These are phyloP conservation scores for Oreochromis grahami DNA, from an alignment of 2,797 vertebrate genomes.

Conservation along the genomic window DNA sequence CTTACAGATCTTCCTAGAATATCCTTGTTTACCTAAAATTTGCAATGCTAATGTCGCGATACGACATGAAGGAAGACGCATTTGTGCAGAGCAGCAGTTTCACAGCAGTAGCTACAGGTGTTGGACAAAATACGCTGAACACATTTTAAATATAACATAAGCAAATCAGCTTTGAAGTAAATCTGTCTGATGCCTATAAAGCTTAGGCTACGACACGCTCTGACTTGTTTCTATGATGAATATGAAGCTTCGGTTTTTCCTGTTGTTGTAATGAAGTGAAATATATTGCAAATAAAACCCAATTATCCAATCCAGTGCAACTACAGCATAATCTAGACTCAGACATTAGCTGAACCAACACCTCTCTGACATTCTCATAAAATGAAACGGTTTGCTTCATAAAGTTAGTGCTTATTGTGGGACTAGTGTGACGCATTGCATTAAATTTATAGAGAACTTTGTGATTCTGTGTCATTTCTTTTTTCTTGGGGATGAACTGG, in stretches of 20 bases:
- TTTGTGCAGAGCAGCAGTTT: neutral
- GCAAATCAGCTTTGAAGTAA: neutral
- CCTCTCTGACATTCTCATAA: neutral
- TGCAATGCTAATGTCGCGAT: neutral
- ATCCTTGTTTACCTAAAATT: constrained; percentile 19
- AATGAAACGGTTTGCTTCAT: neutral
- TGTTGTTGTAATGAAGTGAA: neutral
- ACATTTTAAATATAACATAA: neutral
- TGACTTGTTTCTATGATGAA: neutral
- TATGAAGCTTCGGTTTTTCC: neutral
- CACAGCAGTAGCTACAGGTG: neutral
- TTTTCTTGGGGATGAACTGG: neutral
- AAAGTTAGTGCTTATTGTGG: neutral
- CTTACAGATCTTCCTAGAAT: neutral
- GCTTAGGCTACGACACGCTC: neutral
- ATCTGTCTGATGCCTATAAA: neutral
- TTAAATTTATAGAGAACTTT: neutral
- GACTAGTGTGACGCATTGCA: neutral
- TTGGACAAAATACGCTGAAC: neutral
- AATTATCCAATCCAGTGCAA: neutral
- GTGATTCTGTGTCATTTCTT: neutral
- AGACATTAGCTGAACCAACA: neutral
- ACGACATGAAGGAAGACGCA: neutral
- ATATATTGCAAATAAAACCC: neutral
- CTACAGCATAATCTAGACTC: neutral